Evolutionary conservation across 2,888 invertebrate genomes (phyloP), one percentile per base, ranked within the genome.

Genomic region (Furcula furcula): DNA sequence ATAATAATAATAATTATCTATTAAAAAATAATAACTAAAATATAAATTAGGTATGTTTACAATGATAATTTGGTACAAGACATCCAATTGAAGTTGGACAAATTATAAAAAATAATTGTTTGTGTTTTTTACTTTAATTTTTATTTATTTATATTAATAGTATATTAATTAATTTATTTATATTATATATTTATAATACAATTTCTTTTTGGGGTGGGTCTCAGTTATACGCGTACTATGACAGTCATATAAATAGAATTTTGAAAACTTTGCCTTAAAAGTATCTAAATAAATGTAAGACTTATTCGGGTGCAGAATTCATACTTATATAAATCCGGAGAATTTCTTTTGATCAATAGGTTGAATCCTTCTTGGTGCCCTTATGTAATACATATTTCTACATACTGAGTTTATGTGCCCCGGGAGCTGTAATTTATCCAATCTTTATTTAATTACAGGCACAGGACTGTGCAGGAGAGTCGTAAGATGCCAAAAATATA

Each of bases 51-150:
- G 25, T 40, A n/a, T n/a, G n/a, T 46, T 46, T 59, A 54, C 41
- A 55, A 62, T 57, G 40, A 76, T 62, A 50, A 50, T 82, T 82
- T 84, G 84, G 84, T 84, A 76, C 71, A 62, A 73, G 44, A 76
- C 81, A 82, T 83, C 85, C 83, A 82, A 83, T 82, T 55, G 31
- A 42, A 54, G 57, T 67, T 79, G 81, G 84, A 83, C 44, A 77
- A 62, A 40, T 20, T 46, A 60, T 56, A 49, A 34, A 56, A 44
- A 51, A 45, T 47, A 38, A 37, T 42, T 39, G 7, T 31, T 18
- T 40, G 25, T 15, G 11, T 34, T 40, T 28, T 46, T 35, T 41
- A 30, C 32, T 47, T 49, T 42, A 36, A 37, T 46, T 44, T 42
- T 16, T 33, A 27, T 23, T 36, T 28, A 19, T 26, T 16, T 19